phyloP scores from a whole-genome alignment of 2,888 invertebrate genomes.

The Dioctria linearis region DNA sequence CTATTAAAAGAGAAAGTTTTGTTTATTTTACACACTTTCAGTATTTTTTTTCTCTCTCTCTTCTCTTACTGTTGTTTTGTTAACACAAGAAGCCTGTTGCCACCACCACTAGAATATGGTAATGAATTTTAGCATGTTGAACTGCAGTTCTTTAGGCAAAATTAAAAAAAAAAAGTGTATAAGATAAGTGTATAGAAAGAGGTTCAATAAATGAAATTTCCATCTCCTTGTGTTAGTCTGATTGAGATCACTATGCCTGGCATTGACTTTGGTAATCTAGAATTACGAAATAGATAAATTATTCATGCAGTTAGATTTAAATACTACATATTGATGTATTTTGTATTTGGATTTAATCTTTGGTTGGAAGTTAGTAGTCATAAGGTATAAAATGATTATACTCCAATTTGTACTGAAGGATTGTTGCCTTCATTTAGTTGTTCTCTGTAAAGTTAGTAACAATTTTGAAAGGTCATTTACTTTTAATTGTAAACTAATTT shows the following conservation, averaged over 20 bases:
- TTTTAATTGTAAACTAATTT: neutral
- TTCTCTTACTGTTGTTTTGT: slow-evolving; percentile 6
- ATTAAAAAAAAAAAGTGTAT: slow-evolving; percentile 26
- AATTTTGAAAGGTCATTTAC: neutral
- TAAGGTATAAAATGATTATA: neutral
- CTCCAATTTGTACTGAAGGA: neutral
- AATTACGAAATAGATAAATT: slow-evolving; percentile 24
- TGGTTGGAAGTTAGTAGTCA: neutral
- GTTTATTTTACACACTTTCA: slow-evolving; percentile 17
- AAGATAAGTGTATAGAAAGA: neutral
- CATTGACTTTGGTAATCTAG: slow-evolving; percentile 7
- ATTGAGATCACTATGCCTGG: slow-evolving; percentile 11
- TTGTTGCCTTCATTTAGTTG: neutral
- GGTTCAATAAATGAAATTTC: neutral
- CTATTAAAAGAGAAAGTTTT: slow-evolving; percentile 18
- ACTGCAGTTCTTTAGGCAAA: slow-evolving; percentile 17
- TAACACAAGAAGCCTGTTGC: slow-evolving; percentile 37
- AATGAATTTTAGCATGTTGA: neutral
- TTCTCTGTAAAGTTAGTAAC: neutral
- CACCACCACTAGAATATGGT: slow-evolving; percentile 19
- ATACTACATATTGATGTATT: neutral
- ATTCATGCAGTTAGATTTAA: slow-evolving; percentile 20
- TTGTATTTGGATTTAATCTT: slow-evolving; percentile 7
- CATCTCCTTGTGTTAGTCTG: slow-evolving; percentile 31
- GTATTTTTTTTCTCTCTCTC: too few species aligned